phyloP scores from a whole-genome alignment of 2,797 vertebrate genomes.

The Clarias fuscus region DNA sequence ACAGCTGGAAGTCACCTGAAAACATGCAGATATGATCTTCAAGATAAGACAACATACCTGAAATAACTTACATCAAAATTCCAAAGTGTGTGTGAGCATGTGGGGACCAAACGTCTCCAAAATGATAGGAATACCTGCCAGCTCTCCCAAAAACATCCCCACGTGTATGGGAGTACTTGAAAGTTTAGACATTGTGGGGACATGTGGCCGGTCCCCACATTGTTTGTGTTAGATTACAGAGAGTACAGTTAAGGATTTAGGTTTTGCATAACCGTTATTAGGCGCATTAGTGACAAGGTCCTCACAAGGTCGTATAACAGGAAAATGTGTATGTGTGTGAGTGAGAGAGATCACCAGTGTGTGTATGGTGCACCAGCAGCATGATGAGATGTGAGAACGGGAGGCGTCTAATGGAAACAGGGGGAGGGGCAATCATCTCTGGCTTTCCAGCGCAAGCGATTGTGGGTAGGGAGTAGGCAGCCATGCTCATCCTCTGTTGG shows the following conservation, averaged over 20 bases:
- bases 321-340: not conserved
- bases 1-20: constrained; percentile 47
- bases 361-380: constrained; percentile 45
- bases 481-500: constrained; percentile 43
- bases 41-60: not conserved
- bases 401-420: constrained; percentile 50
- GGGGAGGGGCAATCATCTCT: constrained; percentile 27
- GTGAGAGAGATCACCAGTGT: constrained; percentile 32
- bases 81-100: not conserved
- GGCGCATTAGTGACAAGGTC: not conserved
- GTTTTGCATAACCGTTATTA: not conserved
- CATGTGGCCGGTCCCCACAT: not conserved
- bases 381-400: constrained; percentile 52
- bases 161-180: not conserved
- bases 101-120: not conserved
- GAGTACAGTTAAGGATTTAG: not conserved
- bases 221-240: not conserved
- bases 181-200: not conserved
- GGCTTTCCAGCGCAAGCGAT: constrained; percentile 39
- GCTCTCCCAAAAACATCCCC: not conserved
- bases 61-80: not conserved
- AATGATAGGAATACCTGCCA: not conserved
- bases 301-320: no score
- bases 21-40: not conserved
- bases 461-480: constrained; percentile 48